These are phyloP conservation scores for Climacteris rufus DNA, from an alignment of 2,113 vertebrate genomes.

Conservation along the genomic window DNA sequence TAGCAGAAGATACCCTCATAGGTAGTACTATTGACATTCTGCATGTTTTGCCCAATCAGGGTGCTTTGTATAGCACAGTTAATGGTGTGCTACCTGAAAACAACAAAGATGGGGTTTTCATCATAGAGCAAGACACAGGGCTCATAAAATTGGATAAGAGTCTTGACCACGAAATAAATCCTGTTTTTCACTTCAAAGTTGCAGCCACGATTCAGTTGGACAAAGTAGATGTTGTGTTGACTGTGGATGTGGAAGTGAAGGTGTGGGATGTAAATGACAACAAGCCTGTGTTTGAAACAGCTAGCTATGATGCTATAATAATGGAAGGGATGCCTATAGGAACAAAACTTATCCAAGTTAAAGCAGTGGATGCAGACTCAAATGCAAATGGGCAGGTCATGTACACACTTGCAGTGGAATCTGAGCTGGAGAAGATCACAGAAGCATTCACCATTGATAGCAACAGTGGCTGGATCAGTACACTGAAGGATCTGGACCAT, in stretches of 20 bases:
- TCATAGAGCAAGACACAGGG: slow-evolving; percentile 88
- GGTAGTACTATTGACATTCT: slow-evolving; percentile 86
- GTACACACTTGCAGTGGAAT: slow-evolving; percentile 81
- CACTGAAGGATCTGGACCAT: slow-evolving; percentile 88
- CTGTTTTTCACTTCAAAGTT: slow-evolving; percentile 87
- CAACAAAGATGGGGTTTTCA: slow-evolving; percentile 85
- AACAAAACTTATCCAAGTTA: slow-evolving; percentile 88
- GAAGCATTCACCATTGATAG: slow-evolving; percentile 86
- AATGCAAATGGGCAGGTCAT: slow-evolving; percentile 93
- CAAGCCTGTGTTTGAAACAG: slow-evolving; percentile 87
- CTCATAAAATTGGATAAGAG: slow-evolving; percentile 90
- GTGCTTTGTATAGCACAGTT: slow-evolving; percentile 77
- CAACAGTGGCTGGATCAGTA: slow-evolving; percentile 94
- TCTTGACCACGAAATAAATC: slow-evolving; percentile 84
- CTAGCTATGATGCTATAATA: slow-evolving; percentile 83
- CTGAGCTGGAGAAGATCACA: slow-evolving; percentile 70
- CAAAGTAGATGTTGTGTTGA: slow-evolving; percentile 84
- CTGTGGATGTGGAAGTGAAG: slow-evolving; percentile 87
- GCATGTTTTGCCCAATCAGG: slow-evolving; percentile 74
- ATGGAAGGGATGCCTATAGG: slow-evolving; percentile 91
- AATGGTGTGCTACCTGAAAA: slow-evolving; percentile 86
- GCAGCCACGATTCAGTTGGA: slow-evolving; percentile 81
- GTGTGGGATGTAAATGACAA: slow-evolving; percentile 94
- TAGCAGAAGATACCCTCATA: slow-evolving; percentile 86
- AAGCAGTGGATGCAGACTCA: slow-evolving; percentile 85